These are phyloP conservation scores for Galleria mellonella DNA, from an alignment of 1,140 invertebrate species.

Conservation along the genomic window DNA sequence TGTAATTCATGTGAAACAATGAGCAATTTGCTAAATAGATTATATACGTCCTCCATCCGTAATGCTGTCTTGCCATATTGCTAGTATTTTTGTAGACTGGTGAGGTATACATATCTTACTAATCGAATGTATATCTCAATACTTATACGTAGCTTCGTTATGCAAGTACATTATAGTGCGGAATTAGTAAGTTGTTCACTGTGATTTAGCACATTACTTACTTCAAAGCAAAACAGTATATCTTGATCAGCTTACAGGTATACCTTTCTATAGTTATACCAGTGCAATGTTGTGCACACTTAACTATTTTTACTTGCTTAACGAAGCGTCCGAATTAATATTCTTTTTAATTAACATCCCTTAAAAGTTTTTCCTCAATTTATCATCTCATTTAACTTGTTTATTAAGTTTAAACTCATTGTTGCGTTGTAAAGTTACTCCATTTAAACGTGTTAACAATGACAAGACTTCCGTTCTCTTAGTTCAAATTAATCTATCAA, in stretches of 20 bases:
- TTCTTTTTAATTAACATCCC: background rate
- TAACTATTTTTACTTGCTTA: background rate
- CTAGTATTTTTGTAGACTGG: constrained; percentile 56
- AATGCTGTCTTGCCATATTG: constrained; percentile 70
- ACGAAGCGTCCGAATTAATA: background rate
- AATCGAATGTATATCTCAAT: constrained; percentile 27
- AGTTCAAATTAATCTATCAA: constrained; percentile 48
- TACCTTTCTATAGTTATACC: too few relatives aligned
- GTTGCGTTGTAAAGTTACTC: constrained; percentile 25
- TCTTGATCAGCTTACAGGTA: too few relatives aligned
- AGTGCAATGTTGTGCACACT: too few relatives aligned
- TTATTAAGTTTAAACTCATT: constrained; percentile 27
- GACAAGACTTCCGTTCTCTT: constrained; percentile 53
- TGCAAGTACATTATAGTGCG: background rate
- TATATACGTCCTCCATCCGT: constrained; percentile 68
- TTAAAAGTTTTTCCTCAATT: background rate
- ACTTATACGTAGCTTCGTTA: constrained; percentile 12
- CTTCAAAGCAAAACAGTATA: too few relatives aligned
- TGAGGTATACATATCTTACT: constrained; percentile 40
- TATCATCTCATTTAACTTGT: background rate
- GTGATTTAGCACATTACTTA: too few relatives aligned
- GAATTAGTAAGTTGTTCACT: too few relatives aligned
- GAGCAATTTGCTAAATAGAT: constrained; percentile 70
- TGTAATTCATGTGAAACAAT: constrained; percentile 67
- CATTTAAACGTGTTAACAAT: constrained; percentile 17